These are phyloP conservation scores for Eretmocerus hayati DNA, from an alignment of 2,888 invertebrate genomes.

Conservation along the genomic window DNA sequence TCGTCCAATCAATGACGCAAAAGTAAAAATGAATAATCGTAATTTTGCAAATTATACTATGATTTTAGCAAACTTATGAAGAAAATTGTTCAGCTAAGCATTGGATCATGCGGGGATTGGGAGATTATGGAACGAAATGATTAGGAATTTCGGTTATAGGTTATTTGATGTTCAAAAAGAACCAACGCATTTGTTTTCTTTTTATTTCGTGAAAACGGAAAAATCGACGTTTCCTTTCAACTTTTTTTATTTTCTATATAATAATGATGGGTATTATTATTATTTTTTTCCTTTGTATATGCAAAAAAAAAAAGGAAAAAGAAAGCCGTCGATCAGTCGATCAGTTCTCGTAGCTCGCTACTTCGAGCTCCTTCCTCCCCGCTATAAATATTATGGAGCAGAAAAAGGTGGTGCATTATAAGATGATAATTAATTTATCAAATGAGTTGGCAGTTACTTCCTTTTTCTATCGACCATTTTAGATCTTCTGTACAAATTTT, in stretches of 20 bases:
- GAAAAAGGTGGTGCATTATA: constrained; percentile 20
- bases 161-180: too few relatives aligned
- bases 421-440: constrained; percentile 28
- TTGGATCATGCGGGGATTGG: too few relatives aligned
- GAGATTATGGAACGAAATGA: too few relatives aligned
- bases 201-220: constrained; percentile 22
- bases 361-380: constrained; percentile 14
- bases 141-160: too few relatives aligned
- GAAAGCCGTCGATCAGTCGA: constrained; percentile 21
- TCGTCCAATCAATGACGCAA: too few relatives aligned
- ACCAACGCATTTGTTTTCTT: constrained; percentile 12
- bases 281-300: constrained; percentile 18
- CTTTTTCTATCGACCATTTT: constrained; percentile 3
- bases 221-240: constrained; percentile 21
- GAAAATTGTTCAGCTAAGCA: too few relatives aligned
- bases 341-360: constrained; percentile 21
- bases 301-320: constrained; percentile 21
- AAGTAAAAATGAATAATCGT: too few relatives aligned
- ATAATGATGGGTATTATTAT: too few relatives aligned
- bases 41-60: too few relatives aligned
- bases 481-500: neutral
- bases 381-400: constrained; percentile 16
- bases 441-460: constrained; percentile 37
- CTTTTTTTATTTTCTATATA: constrained; percentile 22
- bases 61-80: too few relatives aligned